A percentile compares a stretch with the other conserved stretches of the same genome.
These are phyloP conservation scores for Peromyscus maniculatus DNA, from an alignment of 2,113 vertebrate species.

Conservation along the genomic window DNA sequence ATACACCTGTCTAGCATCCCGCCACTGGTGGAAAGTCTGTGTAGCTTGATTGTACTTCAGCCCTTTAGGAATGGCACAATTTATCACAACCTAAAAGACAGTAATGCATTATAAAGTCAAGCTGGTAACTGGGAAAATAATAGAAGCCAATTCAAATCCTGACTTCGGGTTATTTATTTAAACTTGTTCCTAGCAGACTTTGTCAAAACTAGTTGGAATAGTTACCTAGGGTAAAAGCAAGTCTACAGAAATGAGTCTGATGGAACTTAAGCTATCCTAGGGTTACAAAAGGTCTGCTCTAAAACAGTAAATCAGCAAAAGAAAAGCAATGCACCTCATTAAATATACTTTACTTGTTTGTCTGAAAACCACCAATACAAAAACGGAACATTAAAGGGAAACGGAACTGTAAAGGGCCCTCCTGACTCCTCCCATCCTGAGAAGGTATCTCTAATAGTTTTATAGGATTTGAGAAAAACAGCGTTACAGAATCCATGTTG, in stretches of 20 bases:
- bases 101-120: conserved; percentile 34
- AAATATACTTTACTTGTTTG: not conserved
- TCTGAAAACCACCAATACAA: not conserved
- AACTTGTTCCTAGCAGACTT: not conserved
- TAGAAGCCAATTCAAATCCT: conserved; percentile 4
- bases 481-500: not conserved
- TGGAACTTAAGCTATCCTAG: not conserved
- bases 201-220: not conserved
- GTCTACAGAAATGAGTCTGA: not conserved
- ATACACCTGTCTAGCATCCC: conserved; percentile 97
- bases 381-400: not conserved
- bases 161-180: not conserved
- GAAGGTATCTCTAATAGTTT: not conserved
- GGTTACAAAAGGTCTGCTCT: not conserved
- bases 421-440: not conserved
- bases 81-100: conserved; percentile 95
- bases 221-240: not conserved
- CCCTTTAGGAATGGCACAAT: conserved; percentile 99
- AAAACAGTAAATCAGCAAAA: not conserved
- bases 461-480: not conserved
- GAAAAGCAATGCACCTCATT: not conserved
- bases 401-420: not conserved
- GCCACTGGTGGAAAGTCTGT: conserved; percentile 99
- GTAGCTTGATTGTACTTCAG: conserved; percentile 99
- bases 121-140: not conserved